Evolutionary conservation across 2,113 vertebrate genomes (phyloP), one percentile per base, ranked within the genome.

Genomic region (Ammodytes marinus): DNA sequence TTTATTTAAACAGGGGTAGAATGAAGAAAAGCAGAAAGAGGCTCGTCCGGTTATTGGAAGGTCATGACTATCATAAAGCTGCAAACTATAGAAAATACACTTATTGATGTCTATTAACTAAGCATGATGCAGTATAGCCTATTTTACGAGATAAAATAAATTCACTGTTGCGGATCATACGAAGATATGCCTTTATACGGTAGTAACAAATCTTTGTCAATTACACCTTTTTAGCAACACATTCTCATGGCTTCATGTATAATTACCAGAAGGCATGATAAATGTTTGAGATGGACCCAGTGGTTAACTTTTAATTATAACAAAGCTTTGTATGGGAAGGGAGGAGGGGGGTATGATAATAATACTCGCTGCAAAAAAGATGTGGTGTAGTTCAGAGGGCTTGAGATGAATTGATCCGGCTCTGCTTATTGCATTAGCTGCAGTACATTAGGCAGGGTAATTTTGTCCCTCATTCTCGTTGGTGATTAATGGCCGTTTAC

Each of bases 381-480:
- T 79, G 43, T 69, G 47, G 69, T 61, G 37, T 7, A 54, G 57
- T 57, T 69, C 61, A 72, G 61, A 60, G 68, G 75, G 67, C 54
- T 39, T 14, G 46, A 78, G 64, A 81, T 85, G 27, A 87, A 75
- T 58, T 35, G 66, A 74, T 86, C 19, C 39, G 42, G 10, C 52
- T 87, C 43, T 61, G 60, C 39, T 69, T 75, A 77, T 82, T 89
- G 83, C 69, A 88, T 91, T 89, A 88, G 67, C 59, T 55, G 65
- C 88, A 87, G 54, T 57, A 61, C 65, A 87, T 88, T 90, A 78
- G 52, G 58, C 63, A 52, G 5, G 13, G 11, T 45, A 35, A 84
- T 80, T 73, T 75, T 71, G 14, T 37, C 61, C 6, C 74, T 80
- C 17, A 15, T 80, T 85, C 52, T 80, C 43, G 57, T 52, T 45